These are phyloP conservation scores for Oreonectes daqikongensis DNA, from an alignment of 2,797 vertebrate species.

Conservation along the genomic window DNA sequence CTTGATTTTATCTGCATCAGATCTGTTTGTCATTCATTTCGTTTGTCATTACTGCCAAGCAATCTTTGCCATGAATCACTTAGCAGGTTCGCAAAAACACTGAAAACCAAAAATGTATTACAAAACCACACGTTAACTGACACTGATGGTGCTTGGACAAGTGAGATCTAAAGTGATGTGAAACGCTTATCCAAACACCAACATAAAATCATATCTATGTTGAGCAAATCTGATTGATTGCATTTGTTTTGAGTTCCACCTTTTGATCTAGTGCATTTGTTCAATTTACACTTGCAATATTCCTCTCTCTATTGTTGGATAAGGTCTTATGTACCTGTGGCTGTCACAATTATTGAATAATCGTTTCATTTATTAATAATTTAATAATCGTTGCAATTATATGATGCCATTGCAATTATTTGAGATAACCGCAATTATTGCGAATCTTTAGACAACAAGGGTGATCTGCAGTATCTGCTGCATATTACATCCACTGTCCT, in stretches of 20 bases:
- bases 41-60: slow-evolving; percentile 11
- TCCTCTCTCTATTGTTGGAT: not conserved
- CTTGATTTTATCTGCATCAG: slow-evolving; percentile 45
- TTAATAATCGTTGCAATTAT: too few species aligned
- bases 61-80: slow-evolving; percentile 29
- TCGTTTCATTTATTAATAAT: too few species aligned
- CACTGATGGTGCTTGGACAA: not conserved
- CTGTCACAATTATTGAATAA: too few species aligned
- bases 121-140: slow-evolving; percentile 25
- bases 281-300: slow-evolving; percentile 2
- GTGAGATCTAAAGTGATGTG: slow-evolving; percentile 24
- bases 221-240: slow-evolving; percentile 29
- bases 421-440: too few species aligned
- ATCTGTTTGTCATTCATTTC: slow-evolving; percentile 26
- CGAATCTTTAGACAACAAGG: too few species aligned
- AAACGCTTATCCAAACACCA: slow-evolving; percentile 1
- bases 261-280: slow-evolving; percentile 22
- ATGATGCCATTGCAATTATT: too few species aligned
- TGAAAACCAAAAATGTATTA: slow-evolving; percentile 9
- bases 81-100: slow-evolving; percentile 15
- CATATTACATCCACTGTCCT: too few species aligned
- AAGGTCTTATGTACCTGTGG: too few species aligned
- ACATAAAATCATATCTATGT: too few species aligned
- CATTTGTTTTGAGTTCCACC: slow-evolving; percentile 28
- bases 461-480: too few species aligned